Base-by-base conservation (phyloP, 2,888 invertebrate species). In the Rhabditoides inermis region DNA sequence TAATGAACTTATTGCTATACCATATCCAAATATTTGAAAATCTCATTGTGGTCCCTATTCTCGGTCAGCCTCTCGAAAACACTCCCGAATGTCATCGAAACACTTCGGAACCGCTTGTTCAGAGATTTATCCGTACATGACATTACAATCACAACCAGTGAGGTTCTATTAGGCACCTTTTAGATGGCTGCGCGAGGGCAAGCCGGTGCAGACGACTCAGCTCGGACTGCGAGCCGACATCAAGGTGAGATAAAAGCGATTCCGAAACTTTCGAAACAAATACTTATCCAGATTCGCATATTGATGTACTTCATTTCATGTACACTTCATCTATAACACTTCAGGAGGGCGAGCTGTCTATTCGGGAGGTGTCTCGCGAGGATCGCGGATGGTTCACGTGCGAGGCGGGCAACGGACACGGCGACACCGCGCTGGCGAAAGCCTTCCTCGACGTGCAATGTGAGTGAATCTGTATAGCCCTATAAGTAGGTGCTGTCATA, bases 401-500 rank as follows among this genome's bases (percentile, higher is more conserved):
- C 46, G 64, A 67, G 49, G 73, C 70, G 12, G 50, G 49, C 6
- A 71, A 75, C 46, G 55, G 58, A n/a, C 55, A 51, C 18, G 66
- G 68, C 2, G 58, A 63, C 27, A 32, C 59, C 12, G 56, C 65
- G n/a, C 53, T 47, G 23, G 45, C 46, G 6, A n/a, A n/a, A n/a
- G 75, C 72, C 20, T 71, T 57, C 50, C 57, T 75, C 32, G 63
- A 71, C 53, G 75, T 75, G 20, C 67, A 70, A 32, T 73, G 72
- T 72, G 49, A 61, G 69, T n/a, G n/a, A n/a, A n/a, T n/a, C n/a
- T n/a, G n/a, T n/a, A n/a, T n/a, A n/a, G n/a, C n/a, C n/a, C n/a
- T n/a, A n/a, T n/a, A n/a, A n/a, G n/a, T n/a, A n/a, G n/a, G n/a
- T n/a, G n/a, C n/a, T n/a, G n/a, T n/a, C n/a, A n/a, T n/a, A n/a